phyloP scores from a whole-genome alignment of 2,797 vertebrate genomes.

The Decapterus maruadsi region DNA sequence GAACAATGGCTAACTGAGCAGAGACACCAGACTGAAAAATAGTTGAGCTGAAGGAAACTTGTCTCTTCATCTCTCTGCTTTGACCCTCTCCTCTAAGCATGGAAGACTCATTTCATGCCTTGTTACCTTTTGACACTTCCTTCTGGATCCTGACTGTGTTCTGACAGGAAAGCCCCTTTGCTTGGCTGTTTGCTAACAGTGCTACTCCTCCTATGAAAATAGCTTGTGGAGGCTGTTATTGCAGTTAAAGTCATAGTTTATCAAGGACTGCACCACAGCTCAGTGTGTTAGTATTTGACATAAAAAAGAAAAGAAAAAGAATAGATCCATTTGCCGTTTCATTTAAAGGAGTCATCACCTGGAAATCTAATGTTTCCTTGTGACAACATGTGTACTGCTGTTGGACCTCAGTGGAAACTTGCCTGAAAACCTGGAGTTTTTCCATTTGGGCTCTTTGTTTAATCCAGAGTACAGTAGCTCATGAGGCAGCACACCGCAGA shows the following conservation, averaged over 20 bases:
- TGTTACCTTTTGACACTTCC: conserved; percentile 2
- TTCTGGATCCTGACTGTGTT: conserved; percentile 17
- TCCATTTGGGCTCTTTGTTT: too few relatives aligned
- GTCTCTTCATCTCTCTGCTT: neutral
- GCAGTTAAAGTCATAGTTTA: neutral
- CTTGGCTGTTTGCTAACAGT: conserved; percentile 41
- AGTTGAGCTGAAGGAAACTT: neutral
- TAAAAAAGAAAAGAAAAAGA: too few relatives aligned
- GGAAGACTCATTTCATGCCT: conserved; percentile 24
- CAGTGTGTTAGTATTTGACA: too few relatives aligned
- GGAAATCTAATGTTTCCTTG: too few relatives aligned
- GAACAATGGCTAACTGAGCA: neutral
- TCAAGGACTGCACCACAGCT: neutral
- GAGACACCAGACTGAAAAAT: conserved; percentile 12
- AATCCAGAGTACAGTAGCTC: too few relatives aligned
- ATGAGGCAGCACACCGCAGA: too few relatives aligned
- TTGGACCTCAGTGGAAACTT: too few relatives aligned
- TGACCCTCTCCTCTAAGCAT: neutral
- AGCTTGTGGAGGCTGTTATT: neutral
- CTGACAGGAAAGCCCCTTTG: conserved; percentile 36
- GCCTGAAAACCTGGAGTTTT: too few relatives aligned
- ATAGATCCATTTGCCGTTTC: too few relatives aligned
- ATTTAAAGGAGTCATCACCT: too few relatives aligned
- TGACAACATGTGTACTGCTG: too few relatives aligned
- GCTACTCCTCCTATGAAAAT: conserved; percentile 30